Conservation (phyloP, 2,797 vertebrate species). For the Xenentodon cancila region DNA sequence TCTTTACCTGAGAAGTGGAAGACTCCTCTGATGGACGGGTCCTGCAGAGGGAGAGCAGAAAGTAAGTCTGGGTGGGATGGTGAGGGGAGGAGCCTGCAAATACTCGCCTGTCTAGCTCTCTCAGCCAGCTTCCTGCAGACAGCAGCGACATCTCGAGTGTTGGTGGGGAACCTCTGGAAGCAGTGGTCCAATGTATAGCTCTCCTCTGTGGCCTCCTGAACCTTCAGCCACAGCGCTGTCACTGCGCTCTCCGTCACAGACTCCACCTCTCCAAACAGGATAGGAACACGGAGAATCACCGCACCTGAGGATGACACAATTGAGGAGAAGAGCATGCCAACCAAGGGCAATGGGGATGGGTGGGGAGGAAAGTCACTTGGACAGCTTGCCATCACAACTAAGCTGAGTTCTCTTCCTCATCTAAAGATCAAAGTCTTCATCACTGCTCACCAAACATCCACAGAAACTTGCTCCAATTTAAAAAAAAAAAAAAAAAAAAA, state of each 20-base stretch:
- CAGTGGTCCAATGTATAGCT: conserved; percentile 90
- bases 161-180: conserved; percentile 92
- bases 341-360: too few relatives aligned
- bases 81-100: background rate
- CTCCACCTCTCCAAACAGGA: conserved; percentile 93
- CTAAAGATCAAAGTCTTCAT: too few relatives aligned
- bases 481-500: too few relatives aligned
- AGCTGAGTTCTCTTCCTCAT: too few relatives aligned
- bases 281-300: conserved; percentile 89
- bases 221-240: conserved; percentile 89
- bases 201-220: conserved; percentile 88
- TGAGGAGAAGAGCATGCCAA: conserved; percentile 55
- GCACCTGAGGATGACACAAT: conserved; percentile 64
- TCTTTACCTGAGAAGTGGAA: conserved; percentile 96
- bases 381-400: too few relatives aligned
- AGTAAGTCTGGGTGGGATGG: background rate
- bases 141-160: conserved; percentile 88
- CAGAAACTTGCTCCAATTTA: too few relatives aligned
- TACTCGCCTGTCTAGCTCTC: conserved; percentile 72
- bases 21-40: conserved; percentile 88
- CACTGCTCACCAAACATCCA: too few relatives aligned
- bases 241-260: conserved; percentile 91
- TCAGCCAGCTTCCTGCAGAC: conserved; percentile 91
- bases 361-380: too few relatives aligned
- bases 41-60: conserved; percentile 70